Percentiles rank a stretch among this genome's conserved stretches.
Evolutionary conservation across 2,888 invertebrate genomes (phyloP).

Genomic region (Limnephilus lunatus): DNA sequence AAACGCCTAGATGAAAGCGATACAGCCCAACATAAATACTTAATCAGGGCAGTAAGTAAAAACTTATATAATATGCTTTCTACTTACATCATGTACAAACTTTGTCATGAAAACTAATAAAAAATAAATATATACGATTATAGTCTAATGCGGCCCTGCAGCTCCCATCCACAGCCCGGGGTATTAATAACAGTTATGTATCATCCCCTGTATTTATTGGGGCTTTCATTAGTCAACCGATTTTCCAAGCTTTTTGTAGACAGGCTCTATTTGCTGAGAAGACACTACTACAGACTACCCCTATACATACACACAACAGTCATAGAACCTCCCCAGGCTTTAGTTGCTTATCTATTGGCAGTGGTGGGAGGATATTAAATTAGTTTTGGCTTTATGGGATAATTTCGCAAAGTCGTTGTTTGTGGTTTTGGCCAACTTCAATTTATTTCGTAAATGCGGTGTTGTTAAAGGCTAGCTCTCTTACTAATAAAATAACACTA

Average conservation of each 20-base stretch:
- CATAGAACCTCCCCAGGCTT: background rate
- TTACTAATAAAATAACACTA: too few relatives aligned
- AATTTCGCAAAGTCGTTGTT: background rate
- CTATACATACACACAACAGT: background rate
- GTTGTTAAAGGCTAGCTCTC: background rate
- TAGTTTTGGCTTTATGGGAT: background rate
- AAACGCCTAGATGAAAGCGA: too few relatives aligned
- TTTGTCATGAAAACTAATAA: too few relatives aligned
- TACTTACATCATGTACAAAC: too few relatives aligned
- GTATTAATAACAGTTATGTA: slow-evolving; percentile 48
- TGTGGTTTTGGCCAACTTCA: background rate
- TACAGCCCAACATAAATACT: too few relatives aligned
- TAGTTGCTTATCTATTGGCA: background rate
- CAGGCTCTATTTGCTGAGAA: slow-evolving; percentile 15
- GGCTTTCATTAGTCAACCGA: slow-evolving; percentile 31
- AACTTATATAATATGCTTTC: too few relatives aligned
- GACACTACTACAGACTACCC: background rate
- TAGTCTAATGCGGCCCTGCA: background rate
- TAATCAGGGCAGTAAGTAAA: too few relatives aligned
- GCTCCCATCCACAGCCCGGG: background rate
- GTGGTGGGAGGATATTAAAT: background rate
- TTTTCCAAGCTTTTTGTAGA: slow-evolving; percentile 28
- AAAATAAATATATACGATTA: too few relatives aligned
- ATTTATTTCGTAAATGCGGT: background rate
- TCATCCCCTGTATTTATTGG: slow-evolving; percentile 35